phyloP scores from a whole-genome alignment of 2,888 invertebrate genomes.

The Drosophila fungiperda region DNA sequence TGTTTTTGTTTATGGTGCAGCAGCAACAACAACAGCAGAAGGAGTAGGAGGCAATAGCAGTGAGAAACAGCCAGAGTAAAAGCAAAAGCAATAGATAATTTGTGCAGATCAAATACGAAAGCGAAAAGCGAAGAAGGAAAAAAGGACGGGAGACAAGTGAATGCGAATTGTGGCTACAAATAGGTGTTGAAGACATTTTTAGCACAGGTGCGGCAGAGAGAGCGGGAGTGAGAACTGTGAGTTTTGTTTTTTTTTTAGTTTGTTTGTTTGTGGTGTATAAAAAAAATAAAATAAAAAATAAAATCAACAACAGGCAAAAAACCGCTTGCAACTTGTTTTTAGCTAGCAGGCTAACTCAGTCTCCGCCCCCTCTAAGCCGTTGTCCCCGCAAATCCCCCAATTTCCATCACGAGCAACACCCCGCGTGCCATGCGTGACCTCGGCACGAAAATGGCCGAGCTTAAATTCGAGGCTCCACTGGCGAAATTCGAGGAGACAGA shows the following conservation, averaged over 20 bases:
- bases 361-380: neutral
- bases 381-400: neutral
- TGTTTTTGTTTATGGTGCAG: conserved; percentile 38
- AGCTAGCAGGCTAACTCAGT: conserved; percentile 10
- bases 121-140: conserved; percentile 22
- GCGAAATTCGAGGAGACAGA: conserved; percentile 97
- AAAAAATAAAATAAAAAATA: no score
- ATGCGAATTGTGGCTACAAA: conserved; percentile 11
- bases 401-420: neutral
- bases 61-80: conserved; percentile 12
- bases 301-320: neutral
- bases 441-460: conserved; percentile 97
- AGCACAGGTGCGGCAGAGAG: conserved; percentile 37
- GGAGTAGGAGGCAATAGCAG: conserved; percentile 4
- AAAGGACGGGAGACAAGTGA: conserved; percentile 46
- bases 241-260: neutral
- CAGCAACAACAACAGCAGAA: neutral
- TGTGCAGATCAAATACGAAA: conserved; percentile 36
- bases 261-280: neutral
- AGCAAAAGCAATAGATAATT: conserved; percentile 4
- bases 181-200: conserved; percentile 55
- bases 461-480: conserved; percentile 98
- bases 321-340: conserved; percentile 12
- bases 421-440: conserved; percentile 91
- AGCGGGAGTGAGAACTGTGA: conserved; percentile 12